A percentile compares a stretch with the other conserved stretches of the same genome.
These are phyloP conservation scores for Alces alces DNA, from an alignment of 2,113 vertebrate species.

Conservation along the genomic window DNA sequence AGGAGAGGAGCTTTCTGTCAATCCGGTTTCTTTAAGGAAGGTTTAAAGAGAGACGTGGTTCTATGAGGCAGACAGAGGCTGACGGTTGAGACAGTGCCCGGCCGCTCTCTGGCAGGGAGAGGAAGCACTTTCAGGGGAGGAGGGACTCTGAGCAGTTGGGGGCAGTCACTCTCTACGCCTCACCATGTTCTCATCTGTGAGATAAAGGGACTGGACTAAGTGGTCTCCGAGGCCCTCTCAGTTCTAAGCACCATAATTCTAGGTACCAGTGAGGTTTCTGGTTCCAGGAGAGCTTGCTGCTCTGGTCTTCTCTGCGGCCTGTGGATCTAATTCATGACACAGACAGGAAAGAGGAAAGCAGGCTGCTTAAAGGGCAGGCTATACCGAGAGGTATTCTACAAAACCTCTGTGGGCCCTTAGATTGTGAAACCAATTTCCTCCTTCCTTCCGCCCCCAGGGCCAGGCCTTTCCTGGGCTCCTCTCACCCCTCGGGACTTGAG, in stretches of 20 bases:
- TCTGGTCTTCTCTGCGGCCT: not conserved
- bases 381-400: not conserved
- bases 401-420: not conserved
- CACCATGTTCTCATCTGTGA: not conserved
- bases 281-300: not conserved
- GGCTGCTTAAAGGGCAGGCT: not conserved
- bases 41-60: not conserved
- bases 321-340: not conserved
- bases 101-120: not conserved
- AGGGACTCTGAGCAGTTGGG: not conserved
- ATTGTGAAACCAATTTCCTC: not conserved
- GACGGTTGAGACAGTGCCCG: not conserved
- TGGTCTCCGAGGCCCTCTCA: not conserved
- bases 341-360: constrained; percentile 1
- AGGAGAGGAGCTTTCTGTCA: not conserved
- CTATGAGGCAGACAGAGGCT: not conserved
- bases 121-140: not conserved
- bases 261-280: not conserved
- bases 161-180: not conserved
- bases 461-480: not conserved
- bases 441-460: not conserved
- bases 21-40: not conserved
- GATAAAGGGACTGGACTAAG: not conserved
- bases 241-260: not conserved
- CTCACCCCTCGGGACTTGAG: not conserved